Conservation (phyloP, 2,888 invertebrate species). For the Polydrusus tereticollis region DNA sequence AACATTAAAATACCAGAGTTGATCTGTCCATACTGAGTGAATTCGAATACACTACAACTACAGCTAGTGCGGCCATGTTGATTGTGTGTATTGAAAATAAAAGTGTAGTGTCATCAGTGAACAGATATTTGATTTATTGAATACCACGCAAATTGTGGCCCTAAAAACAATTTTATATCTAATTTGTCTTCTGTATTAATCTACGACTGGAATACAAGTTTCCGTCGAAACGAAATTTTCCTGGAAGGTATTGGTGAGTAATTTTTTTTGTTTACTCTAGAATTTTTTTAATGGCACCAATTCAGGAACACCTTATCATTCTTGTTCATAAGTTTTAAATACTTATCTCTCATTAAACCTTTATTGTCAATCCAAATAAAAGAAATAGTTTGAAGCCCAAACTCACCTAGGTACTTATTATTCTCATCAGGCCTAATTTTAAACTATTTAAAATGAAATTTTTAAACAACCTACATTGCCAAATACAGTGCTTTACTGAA, state of each 20-base stretch:
- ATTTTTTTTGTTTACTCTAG: constrained; percentile 28
- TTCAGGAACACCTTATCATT: constrained; percentile 4
- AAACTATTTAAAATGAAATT: constrained; percentile 7
- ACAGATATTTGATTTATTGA: constrained; percentile 38
- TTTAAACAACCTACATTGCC: constrained; percentile 41
- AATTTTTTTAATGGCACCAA: background rate
- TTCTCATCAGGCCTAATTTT: too few species aligned
- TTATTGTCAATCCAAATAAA: background rate
- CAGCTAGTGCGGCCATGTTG: constrained; percentile 57
- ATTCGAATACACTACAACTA: constrained; percentile 1
- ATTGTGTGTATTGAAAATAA: constrained; percentile 56
- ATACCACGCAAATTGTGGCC: constrained; percentile 30
- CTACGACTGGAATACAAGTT: background rate
- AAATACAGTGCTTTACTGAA: constrained; percentile 35
- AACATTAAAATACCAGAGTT: background rate
- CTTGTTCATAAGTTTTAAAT: background rate
- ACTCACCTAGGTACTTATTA: too few species aligned
- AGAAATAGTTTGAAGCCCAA: too few species aligned
- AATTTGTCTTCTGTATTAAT: background rate
- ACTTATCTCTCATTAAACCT: background rate
- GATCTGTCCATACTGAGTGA: constrained; percentile 4
- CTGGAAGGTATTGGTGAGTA: constrained; percentile 6
- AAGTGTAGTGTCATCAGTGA: constrained; percentile 60
- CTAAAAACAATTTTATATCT: constrained; percentile 15
- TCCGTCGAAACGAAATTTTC: background rate